phyloP scores from a whole-genome alignment of 2,797 vertebrate species.

The Manis crassicaudata region DNA sequence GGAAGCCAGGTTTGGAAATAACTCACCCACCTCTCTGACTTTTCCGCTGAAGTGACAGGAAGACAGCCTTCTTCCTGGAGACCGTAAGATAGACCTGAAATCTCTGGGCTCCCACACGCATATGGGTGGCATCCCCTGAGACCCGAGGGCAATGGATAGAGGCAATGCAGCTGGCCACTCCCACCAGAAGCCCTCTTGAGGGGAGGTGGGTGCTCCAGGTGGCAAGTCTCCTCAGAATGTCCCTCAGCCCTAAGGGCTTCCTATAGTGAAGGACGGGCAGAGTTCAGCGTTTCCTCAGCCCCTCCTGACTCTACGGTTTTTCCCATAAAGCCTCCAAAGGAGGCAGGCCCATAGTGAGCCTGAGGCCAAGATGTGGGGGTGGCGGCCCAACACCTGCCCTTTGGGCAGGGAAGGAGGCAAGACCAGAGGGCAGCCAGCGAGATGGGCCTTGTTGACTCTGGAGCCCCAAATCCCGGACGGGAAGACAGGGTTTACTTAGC shows the following conservation, averaged over 20 bases:
- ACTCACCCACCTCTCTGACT: background rate
- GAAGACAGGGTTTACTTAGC: background rate
- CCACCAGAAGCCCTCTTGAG: background rate
- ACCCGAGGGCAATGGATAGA: background rate
- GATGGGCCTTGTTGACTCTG: background rate
- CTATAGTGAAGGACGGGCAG: background rate
- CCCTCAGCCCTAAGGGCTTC: background rate
- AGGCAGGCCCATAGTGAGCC: too few relatives aligned
- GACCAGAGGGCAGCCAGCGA: background rate
- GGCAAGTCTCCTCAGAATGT: background rate
- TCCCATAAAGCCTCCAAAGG: background rate
- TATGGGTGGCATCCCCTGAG: rapidly evolving
- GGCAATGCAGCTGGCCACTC: background rate
- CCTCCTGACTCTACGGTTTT: background rate
- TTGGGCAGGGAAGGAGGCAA: too few relatives aligned
- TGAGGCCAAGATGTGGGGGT: background rate
- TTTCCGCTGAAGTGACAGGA: slow-evolving; percentile 52
- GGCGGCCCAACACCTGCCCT: background rate
- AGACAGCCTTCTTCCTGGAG: background rate
- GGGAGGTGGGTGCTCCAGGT: background rate
- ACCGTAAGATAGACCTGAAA: background rate
- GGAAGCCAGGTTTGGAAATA: slow-evolving; percentile 40
- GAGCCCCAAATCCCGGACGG: background rate
- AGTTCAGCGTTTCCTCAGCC: background rate
- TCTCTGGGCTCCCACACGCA: background rate